Percentiles rank a stretch among this genome's conserved stretches.
Conservation (phyloP, 2,113 vertebrate species). For the Mohoua ochrocephala region DNA sequence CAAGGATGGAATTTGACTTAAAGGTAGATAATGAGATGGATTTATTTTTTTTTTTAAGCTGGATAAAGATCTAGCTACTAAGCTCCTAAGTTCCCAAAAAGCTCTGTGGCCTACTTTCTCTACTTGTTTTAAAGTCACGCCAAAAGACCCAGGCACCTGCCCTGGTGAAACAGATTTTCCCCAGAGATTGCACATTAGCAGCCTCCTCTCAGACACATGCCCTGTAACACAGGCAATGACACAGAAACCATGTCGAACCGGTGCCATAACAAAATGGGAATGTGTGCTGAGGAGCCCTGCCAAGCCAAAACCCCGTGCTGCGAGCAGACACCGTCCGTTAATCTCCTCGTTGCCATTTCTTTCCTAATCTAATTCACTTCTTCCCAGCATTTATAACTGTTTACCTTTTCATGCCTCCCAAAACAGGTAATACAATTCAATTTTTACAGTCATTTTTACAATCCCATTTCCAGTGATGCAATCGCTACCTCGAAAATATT, state of each 20-base stretch:
- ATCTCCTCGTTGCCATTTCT: neutral
- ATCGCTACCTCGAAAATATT: neutral
- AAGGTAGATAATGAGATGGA: neutral
- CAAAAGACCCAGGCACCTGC: neutral
- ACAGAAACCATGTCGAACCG: neutral
- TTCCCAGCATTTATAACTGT: neutral
- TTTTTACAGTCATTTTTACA: neutral
- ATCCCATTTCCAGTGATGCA: neutral
- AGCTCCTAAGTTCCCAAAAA: neutral
- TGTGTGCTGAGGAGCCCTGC: neutral
- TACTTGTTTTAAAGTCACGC: neutral
- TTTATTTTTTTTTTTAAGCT: neutral
- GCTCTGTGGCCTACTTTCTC: neutral
- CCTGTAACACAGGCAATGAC: neutral
- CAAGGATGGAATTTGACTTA: neutral
- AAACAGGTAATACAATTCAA: constrained; percentile 4
- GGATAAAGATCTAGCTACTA: neutral
- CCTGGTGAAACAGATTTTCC: neutral
- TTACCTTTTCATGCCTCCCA: neutral
- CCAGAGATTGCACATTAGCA: neutral
- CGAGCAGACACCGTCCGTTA: neutral
- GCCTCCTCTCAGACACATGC: neutral
- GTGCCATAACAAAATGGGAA: neutral
- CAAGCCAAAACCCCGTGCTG: neutral
- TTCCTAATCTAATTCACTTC: neutral